Base-by-base conservation (phyloP, 2,888 invertebrate genomes). In the Archaeoteleia sp. region DNA sequence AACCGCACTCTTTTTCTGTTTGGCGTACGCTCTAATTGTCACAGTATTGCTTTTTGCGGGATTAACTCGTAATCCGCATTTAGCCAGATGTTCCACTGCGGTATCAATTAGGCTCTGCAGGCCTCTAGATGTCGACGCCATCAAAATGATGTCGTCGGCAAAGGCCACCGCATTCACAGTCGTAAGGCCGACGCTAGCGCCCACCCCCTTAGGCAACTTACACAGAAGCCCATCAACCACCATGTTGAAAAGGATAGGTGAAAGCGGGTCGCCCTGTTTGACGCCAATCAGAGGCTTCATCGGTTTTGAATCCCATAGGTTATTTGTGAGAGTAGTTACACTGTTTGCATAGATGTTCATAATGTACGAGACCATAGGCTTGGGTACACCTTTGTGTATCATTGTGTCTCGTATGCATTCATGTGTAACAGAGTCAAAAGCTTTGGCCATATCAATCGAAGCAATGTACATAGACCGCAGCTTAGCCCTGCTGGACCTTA, bases 1-100 rank as follows among this genome's bases (percentile, higher is more conserved):
- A 4, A 68, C 40, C 0, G 45, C 49, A 2, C 46, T 39, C 10
- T 63, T 58, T 34, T 63, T 68, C 5, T 45, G n/a, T n/a, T 39
- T 49, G 0, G 82, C 78, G 12, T 78, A 72, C 5, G n/a, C 40
- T 8, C 23, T 34, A 58, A 80, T 69, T 1, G 81, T 76, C 1
- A 81, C 37, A 0, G 78, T 73, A 0, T 71, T 63, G 62, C 77
- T 74, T 72, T 83, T 85, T 37, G 20, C 71, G 17, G 46, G 27
- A 61, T 72, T 78, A 2, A 67, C 51, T 37, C 79, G 72, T 51
- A 79, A 34, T 12, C 77, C 73, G 29, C 74, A 69, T 0, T 3
- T 15, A 2, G 3, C 5, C 6, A 80, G 49, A 20, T 70, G 74
- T 4, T 27, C 37, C 2, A 30, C 40, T 0, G 39, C 9, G 1